phyloP scores from a whole-genome alignment of 2,888 invertebrate species.

The Synanthedon myopaeformis region DNA sequence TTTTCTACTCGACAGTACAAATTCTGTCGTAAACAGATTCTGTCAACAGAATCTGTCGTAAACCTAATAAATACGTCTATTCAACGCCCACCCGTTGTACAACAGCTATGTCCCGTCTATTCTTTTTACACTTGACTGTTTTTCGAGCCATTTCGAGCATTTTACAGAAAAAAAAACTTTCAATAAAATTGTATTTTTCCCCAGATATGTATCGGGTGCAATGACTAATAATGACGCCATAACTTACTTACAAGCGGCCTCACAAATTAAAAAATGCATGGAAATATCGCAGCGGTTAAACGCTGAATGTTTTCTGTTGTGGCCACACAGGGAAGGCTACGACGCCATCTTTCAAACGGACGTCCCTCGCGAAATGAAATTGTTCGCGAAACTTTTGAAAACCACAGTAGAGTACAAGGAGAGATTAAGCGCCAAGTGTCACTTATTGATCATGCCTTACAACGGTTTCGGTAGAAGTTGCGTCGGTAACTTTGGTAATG shows the following conservation, averaged over 20 bases:
- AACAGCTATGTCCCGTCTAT: too few species aligned
- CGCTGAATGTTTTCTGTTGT: constrained; percentile 73
- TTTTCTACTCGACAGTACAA: too few species aligned
- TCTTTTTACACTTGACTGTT: too few species aligned
- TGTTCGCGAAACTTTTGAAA: constrained; percentile 72
- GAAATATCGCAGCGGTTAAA: constrained; percentile 72
- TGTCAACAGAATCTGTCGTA: too few species aligned
- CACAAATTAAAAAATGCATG: constrained; percentile 72
- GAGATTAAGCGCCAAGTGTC: constrained; percentile 71
- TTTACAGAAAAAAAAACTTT: too few species aligned
- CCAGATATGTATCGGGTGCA: constrained; percentile 72
- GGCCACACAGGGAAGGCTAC: constrained; percentile 73
- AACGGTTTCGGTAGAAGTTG: constrained; percentile 24
- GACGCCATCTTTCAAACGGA: constrained; percentile 71
- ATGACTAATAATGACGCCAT: constrained; percentile 71
- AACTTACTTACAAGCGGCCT: constrained; percentile 70
- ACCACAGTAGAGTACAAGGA: constrained; percentile 75
- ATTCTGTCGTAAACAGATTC: too few species aligned
- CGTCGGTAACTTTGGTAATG: constrained; percentile 5
- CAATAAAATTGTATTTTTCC: not conserved
- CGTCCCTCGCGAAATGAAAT: constrained; percentile 69
- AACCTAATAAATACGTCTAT: too few species aligned
- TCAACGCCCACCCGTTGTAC: too few species aligned
- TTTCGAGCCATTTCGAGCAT: too few species aligned
- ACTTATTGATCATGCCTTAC: constrained; percentile 69